Percentiles rank a stretch among this genome's conserved stretches.
These are phyloP conservation scores for Crocuta crocuta DNA, from an alignment of 2,113 vertebrate species.

Conservation along the genomic window DNA sequence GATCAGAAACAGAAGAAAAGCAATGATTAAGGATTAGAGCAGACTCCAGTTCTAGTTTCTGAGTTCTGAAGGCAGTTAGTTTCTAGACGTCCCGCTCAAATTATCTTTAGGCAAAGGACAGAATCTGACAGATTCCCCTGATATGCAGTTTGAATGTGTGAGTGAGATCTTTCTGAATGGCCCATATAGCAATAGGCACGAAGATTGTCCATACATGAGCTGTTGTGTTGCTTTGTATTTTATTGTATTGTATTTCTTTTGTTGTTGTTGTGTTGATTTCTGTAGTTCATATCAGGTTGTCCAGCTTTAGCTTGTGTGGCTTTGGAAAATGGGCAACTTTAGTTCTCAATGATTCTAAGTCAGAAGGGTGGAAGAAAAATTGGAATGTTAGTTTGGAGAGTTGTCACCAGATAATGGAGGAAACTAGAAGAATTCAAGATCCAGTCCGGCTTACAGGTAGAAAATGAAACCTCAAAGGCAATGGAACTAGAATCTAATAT, in stretches of 20 bases:
- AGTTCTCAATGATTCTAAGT: background rate
- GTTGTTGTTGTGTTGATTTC: background rate
- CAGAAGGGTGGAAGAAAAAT: background rate
- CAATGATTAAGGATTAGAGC: background rate
- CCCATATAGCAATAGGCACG: background rate
- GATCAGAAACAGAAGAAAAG: background rate
- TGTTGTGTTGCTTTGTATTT: background rate
- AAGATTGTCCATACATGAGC: background rate
- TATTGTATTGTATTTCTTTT: too few species aligned
- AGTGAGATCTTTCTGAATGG: background rate
- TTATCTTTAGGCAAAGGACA: background rate
- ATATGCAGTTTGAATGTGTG: background rate
- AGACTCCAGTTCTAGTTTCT: background rate
- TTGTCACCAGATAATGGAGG: too few species aligned
- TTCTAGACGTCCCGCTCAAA: background rate
- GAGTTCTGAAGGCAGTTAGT: background rate
- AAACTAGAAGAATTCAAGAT: background rate
- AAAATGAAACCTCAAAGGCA: background rate
- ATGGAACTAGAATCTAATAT: background rate
- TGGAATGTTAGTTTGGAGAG: too few species aligned
- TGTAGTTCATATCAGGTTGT: background rate
- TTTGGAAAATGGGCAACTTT: background rate
- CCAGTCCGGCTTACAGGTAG: background rate
- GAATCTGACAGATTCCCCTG: background rate
- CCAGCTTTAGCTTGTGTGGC: background rate